phyloP scores from a whole-genome alignment of 2,888 invertebrate genomes.

The Drosophila ustulata region DNA sequence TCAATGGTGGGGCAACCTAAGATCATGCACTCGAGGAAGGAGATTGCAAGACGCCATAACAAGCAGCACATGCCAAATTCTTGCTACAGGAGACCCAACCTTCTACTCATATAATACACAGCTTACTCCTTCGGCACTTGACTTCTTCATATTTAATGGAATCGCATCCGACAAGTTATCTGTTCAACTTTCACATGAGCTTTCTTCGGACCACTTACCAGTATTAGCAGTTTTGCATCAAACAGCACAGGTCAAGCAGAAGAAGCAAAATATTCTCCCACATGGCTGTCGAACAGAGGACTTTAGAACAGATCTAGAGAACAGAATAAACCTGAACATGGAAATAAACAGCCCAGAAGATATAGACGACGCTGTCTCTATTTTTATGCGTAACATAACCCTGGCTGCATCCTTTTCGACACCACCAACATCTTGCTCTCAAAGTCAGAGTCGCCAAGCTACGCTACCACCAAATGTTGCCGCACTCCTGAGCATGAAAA shows the following conservation, averaged over 20 bases:
- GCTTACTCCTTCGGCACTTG: conserved; percentile 18
- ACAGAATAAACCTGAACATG: no score
- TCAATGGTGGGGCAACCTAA: no score
- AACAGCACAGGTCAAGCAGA: not conserved
- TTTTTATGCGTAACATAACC: no score
- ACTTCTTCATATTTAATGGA: conserved; percentile 24
- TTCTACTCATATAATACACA: no score
- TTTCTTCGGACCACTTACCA: conserved; percentile 20
- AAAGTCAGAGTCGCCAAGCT: not conserved
- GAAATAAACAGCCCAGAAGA: no score
- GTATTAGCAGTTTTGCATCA: no score
- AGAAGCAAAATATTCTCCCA: not conserved
- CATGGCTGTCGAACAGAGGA: not conserved
- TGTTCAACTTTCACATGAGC: conserved; percentile 5
- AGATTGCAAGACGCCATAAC: no score
- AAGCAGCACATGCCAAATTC: no score
- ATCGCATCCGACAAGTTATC: conserved; percentile 1
- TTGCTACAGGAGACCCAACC: no score
- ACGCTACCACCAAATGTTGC: not conserved
- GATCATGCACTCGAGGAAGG: no score
- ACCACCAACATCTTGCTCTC: not conserved
- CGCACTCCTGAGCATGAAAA: conserved; percentile 2
- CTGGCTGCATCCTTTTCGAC: not conserved
- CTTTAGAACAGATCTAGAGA: not conserved
- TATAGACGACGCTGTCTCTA: no score